phyloP scores from a whole-genome alignment of 2,797 vertebrate species.

The Rhabdophis nuchalis region DNA sequence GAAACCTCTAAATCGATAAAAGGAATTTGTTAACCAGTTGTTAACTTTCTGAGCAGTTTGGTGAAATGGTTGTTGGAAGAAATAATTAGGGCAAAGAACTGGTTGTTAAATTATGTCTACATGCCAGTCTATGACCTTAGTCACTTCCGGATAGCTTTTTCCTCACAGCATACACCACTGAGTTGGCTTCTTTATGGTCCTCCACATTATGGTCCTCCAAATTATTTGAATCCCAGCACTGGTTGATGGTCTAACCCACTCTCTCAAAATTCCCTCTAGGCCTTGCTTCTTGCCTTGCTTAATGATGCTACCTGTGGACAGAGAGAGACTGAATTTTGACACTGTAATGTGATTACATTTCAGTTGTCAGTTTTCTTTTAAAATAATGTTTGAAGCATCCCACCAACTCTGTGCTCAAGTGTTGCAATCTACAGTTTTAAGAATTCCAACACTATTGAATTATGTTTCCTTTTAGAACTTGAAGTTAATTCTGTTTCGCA shows the following conservation, averaged over 20 bases:
- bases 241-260: background rate
- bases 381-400: background rate
- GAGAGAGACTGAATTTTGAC: background rate
- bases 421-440: background rate
- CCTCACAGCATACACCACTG: too few species aligned
- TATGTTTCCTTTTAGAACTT: slow-evolving; percentile 51
- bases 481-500: slow-evolving; percentile 62
- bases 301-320: background rate
- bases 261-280: background rate
- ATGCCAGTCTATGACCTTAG: too few species aligned
- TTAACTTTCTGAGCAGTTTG: too few species aligned
- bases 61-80: too few species aligned
- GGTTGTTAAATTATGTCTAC: too few species aligned
- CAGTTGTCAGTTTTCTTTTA: background rate
- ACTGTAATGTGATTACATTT: background rate
- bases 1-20: background rate
- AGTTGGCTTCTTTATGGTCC: too few species aligned
- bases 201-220: too few species aligned
- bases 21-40: too few species aligned
- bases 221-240: too few species aligned
- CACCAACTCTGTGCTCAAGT: background rate
- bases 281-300: background rate
- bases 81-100: too few species aligned
- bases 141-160: too few species aligned
- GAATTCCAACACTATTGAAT: background rate